Base-by-base conservation (phyloP, 2,113 vertebrate genomes). In the Ophthalmolycus amberensis region DNA sequence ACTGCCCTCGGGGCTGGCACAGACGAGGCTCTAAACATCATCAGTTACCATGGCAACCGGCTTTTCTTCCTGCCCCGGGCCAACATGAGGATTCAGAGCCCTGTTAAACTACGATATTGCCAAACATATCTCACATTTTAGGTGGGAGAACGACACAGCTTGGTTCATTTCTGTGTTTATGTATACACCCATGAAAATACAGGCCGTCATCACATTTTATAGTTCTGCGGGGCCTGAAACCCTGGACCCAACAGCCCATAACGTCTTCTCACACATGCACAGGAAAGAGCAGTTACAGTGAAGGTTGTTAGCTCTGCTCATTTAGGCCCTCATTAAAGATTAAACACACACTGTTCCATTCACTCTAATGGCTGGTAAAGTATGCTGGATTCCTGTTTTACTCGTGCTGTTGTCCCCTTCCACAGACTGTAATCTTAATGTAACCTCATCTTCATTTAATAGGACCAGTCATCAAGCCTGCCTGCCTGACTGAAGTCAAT, bases 11-110 rank as follows among this genome's bases (percentile, higher is more conserved):
- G 16, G 44, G 25, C 59, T 32, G 37, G 32, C 70, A 62, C 67
- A 65, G 40, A 78, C 46, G 64, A n/a, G n/a, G 79, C 52, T 73
- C 86, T 71, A 74, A 87, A 74, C 34, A 76, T 37, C 62, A 75
- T 64, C 68, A 29, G 81, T 86, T 75, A 54, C 88, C 76, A 69
- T 63, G 68, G 76, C 67, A 80, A 92, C 83, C 15, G n/a, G 11
- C 25, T 52, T 62, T 54, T 77, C 82, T 69, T 65, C 69, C 69
- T 58, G 48, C 22, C n/a, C 25, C 46, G 75, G 67, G 25, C 22
- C 65, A 40, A 38, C 11, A 20, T 48, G 16, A 83, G 65, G 40
- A 44, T 73, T 18, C 60, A 37, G 56, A 63, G n/a, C 27, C 40
- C 20, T 50, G 67, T 73, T 77, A 27, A 38, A 25, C 50, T 59